Conservation (phyloP, 2,113 vertebrate genomes). For the Ceyx melanurus region DNA sequence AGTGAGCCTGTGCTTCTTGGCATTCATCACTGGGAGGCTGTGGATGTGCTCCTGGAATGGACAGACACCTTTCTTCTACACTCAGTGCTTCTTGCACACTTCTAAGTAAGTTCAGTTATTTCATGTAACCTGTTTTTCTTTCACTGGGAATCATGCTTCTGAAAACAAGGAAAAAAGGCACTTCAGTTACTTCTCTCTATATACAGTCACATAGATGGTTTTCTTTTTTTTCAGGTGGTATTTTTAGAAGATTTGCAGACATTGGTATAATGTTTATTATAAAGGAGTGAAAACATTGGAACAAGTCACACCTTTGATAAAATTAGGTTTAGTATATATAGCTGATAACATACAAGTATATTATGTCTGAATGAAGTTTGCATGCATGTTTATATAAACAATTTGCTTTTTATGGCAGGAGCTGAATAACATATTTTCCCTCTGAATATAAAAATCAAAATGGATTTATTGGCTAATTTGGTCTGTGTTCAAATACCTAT, state of each 20-base stretch:
- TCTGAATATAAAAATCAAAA: neutral
- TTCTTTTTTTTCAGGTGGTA: neutral
- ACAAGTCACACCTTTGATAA: no score
- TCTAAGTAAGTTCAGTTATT: neutral
- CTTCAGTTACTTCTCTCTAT: neutral
- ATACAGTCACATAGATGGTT: neutral
- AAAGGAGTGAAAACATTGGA: neutral
- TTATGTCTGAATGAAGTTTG: neutral
- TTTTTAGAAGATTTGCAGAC: neutral
- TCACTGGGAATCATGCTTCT: neutral
- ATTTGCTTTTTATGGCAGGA: neutral
- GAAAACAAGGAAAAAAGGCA: neutral
- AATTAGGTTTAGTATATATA: neutral
- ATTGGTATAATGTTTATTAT: neutral
- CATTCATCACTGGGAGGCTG: neutral
- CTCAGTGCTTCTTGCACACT: neutral
- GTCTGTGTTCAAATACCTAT: neutral
- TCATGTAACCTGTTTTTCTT: neutral
- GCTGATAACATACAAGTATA: neutral
- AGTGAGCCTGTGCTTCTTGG: neutral
- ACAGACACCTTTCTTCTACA: neutral
- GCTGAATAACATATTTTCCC: neutral
- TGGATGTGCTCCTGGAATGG: neutral
- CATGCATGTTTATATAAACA: neutral
- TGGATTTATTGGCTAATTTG: neutral